Conservation (phyloP, 1,140 invertebrate species). For the Ceratina calcarata region DNA sequence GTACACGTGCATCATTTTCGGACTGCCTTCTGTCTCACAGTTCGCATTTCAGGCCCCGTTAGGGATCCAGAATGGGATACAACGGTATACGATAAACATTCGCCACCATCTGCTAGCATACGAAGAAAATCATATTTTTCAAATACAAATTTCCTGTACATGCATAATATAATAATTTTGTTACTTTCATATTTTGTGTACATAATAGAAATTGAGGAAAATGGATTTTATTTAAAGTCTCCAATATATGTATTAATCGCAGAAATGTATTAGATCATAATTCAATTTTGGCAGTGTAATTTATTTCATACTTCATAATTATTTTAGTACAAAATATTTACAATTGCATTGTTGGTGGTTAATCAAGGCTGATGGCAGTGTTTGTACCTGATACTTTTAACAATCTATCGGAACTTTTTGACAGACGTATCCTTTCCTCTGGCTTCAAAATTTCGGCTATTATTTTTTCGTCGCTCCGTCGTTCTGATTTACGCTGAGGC, state of each 20-base stretch:
- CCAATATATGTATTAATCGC: background rate
- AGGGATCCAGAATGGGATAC: no score
- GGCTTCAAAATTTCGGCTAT: slow-evolving; percentile 76
- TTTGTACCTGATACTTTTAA: slow-evolving; percentile 76
- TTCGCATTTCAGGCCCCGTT: no score
- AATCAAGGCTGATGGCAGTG: slow-evolving; percentile 79
- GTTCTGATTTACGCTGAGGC: slow-evolving; percentile 46
- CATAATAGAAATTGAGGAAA: no score
- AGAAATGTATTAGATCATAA: background rate
- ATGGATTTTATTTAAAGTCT: no score
- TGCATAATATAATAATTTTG: no score
- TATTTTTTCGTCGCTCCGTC: slow-evolving; percentile 74
- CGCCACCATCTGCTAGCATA: no score
- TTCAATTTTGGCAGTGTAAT: slow-evolving; percentile 67
- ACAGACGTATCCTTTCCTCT: slow-evolving; percentile 70
- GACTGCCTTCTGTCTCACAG: no score
- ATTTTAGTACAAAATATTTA: slow-evolving; percentile 78
- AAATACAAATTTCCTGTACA: no score
- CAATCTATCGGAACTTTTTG: slow-evolving; percentile 75
- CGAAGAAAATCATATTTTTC: no score
- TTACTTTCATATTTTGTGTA: no score
- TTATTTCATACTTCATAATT: slow-evolving; percentile 71
- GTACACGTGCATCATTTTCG: no score
- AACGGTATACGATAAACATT: no score
- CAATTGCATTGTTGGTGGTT: slow-evolving; percentile 70